These are phyloP conservation scores for Epinephelus coioides DNA, from an alignment of 2,797 vertebrate species.

Conservation along the genomic window DNA sequence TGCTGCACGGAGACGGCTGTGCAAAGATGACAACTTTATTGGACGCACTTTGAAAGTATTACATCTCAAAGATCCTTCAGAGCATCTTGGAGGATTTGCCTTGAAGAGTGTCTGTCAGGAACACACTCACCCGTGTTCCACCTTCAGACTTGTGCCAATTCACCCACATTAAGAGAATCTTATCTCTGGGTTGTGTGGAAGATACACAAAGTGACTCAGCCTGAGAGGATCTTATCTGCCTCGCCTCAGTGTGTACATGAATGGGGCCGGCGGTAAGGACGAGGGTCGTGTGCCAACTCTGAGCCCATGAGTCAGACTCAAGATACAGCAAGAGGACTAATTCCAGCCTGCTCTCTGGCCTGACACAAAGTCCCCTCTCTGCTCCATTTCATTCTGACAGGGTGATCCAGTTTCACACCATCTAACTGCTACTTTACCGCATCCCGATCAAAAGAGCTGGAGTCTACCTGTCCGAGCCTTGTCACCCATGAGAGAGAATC, in stretches of 20 bases:
- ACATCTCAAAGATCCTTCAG: conserved; percentile 37
- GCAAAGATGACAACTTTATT: conserved; percentile 62
- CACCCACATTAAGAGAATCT: conserved; percentile 49
- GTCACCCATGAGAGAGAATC: conserved; percentile 72
- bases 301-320: conserved; percentile 55
- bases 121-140: conserved; percentile 55
- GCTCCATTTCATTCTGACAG: conserved; percentile 70
- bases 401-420: conserved; percentile 66
- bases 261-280: neutral
- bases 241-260: conserved; percentile 30
- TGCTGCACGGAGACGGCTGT: conserved; percentile 25
- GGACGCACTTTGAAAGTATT: conserved; percentile 52
- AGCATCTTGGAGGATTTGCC: conserved; percentile 45
- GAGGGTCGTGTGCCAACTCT: conserved; percentile 47
- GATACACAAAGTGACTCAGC: conserved; percentile 53
- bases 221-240: conserved; percentile 66
- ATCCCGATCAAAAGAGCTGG: conserved; percentile 67
- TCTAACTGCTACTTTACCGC: conserved; percentile 62
- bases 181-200: conserved; percentile 48
- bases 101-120: conserved; percentile 53
- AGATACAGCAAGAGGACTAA: conserved; percentile 44
- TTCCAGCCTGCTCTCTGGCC: conserved; percentile 51
- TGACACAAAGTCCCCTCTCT: conserved; percentile 59
- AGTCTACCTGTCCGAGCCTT: conserved; percentile 62
- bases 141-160: conserved; percentile 56